Evolutionary conservation across 1,140 invertebrate genomes (phyloP).

Genomic region (Penaeus vannamei): DNA sequence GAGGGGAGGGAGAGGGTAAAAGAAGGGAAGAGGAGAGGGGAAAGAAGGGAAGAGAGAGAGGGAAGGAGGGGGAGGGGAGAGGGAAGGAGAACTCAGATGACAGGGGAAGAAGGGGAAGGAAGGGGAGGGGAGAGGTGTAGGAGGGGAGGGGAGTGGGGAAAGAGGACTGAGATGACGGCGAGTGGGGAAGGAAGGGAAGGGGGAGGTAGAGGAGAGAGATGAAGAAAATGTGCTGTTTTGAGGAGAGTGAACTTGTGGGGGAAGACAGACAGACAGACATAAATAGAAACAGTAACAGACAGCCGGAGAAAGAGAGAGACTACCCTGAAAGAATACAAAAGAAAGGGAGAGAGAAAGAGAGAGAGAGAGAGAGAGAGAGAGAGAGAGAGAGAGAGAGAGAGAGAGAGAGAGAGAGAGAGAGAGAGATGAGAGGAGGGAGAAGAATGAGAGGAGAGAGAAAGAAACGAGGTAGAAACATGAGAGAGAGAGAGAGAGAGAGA

Average conservation of each 20-base stretch:
- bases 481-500: too few species aligned
- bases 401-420: neutral
- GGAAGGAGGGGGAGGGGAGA: neutral
- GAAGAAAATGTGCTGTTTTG: too few species aligned
- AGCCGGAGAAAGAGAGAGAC: neutral
- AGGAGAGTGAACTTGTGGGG: too few species aligned
- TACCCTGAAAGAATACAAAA: too few species aligned
- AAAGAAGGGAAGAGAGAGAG: neutral
- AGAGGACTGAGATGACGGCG: neutral
- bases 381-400: neutral
- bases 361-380: constrained; percentile 34
- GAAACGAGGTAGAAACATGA: too few species aligned
- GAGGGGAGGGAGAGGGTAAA: constrained; percentile 14
- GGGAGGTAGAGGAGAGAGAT: neutral
- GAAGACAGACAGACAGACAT: too few species aligned
- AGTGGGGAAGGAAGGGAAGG: neutral
- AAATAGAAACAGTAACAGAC: too few species aligned
- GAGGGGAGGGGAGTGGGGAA: constrained; percentile 13
- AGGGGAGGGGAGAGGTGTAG: too few species aligned
- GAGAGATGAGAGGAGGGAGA: neutral
- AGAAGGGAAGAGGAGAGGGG: too few species aligned
- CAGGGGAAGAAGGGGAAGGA: too few species aligned
- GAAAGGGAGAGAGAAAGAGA: neutral
- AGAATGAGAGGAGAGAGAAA: too few species aligned
- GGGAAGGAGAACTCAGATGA: neutral